Evolutionary conservation across 2,113 vertebrate genomes (phyloP).

Genomic region (Callipepla californica): DNA sequence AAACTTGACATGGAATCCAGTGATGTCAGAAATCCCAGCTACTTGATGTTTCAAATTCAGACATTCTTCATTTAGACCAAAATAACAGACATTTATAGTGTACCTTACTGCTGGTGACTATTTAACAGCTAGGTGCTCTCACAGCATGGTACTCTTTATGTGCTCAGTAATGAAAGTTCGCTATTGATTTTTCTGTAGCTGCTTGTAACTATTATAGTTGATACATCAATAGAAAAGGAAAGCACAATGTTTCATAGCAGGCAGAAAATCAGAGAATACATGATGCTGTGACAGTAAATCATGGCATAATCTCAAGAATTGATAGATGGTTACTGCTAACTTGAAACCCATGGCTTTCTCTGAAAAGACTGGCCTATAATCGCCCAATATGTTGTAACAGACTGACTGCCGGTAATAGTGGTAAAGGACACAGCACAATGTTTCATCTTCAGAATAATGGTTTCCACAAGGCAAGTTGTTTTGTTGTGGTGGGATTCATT

Average conservation of each 20-base stretch:
- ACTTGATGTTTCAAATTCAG: conserved; percentile 40
- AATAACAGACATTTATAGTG: conserved; percentile 65
- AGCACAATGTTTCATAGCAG: conserved; percentile 93
- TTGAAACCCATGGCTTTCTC: conserved; percentile 86
- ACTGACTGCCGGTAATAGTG: conserved; percentile 86
- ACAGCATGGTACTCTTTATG: conserved; percentile 74
- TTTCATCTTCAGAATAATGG: conserved; percentile 58
- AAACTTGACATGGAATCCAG: not conserved
- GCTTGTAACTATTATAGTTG: conserved; percentile 99
- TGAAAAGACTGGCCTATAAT: conserved; percentile 68
- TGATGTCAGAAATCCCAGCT: conserved; percentile 7
- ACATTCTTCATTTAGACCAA: conserved; percentile 62
- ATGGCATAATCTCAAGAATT: conserved; percentile 88
- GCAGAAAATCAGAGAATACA: conserved; percentile 85
- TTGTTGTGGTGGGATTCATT: not conserved
- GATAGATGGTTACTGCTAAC: conserved; percentile 91
- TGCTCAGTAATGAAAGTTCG: conserved; percentile 92
- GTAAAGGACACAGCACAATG: conserved; percentile 57
- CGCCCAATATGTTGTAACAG: conserved; percentile 87
- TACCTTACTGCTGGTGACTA: conserved; percentile 65
- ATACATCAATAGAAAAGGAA: conserved; percentile 99
- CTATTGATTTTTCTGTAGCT: conserved; percentile 99
- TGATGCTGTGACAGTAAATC: conserved; percentile 88
- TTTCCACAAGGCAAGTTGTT: not conserved
- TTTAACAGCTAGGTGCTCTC: conserved; percentile 76